Evolutionary conservation across 1,140 invertebrate genomes (phyloP).

Genomic region (Paralvinella palmiformis): DNA sequence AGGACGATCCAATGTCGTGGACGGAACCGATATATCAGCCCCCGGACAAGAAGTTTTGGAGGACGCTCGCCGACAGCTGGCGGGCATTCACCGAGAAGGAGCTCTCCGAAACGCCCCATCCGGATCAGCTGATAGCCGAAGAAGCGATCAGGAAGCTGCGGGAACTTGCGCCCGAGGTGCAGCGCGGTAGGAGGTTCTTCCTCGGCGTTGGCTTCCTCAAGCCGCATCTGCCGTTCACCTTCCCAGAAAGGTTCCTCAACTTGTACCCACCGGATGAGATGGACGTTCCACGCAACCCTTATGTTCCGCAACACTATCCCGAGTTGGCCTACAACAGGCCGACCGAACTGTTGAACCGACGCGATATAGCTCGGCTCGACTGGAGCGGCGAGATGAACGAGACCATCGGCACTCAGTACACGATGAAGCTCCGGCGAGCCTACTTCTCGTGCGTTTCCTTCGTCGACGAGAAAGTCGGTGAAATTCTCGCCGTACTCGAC

Average conservation of each 20-base stretch:
- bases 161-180: neutral
- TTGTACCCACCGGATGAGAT: slow-evolving; percentile 10
- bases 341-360: slow-evolving; percentile 7
- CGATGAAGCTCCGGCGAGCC: neutral
- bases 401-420: neutral
- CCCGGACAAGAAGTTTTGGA: neutral
- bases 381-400: neutral
- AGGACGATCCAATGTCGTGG: slow-evolving; percentile 20
- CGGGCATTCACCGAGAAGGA: neutral
- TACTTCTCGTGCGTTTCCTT: slow-evolving; percentile 20
- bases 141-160: slow-evolving; percentile 4
- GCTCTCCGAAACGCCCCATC: neutral
- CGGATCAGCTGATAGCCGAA: neutral
- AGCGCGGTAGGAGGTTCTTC: neutral
- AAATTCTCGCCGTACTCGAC: neutral
- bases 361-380: neutral
- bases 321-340: slow-evolving; percentile 17
- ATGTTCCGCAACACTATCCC: slow-evolving; percentile 20
- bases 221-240: slow-evolving; percentile 5
- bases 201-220: slow-evolving; percentile 6
- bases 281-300: slow-evolving; percentile 17
- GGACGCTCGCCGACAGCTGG: neutral
- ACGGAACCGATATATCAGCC: slow-evolving; percentile 10
- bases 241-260: slow-evolving; percentile 1
- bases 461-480: neutral